These are phyloP conservation scores for Exephanes ischioxanthus DNA, from an alignment of 2,888 invertebrate genomes.

Conservation along the genomic window DNA sequence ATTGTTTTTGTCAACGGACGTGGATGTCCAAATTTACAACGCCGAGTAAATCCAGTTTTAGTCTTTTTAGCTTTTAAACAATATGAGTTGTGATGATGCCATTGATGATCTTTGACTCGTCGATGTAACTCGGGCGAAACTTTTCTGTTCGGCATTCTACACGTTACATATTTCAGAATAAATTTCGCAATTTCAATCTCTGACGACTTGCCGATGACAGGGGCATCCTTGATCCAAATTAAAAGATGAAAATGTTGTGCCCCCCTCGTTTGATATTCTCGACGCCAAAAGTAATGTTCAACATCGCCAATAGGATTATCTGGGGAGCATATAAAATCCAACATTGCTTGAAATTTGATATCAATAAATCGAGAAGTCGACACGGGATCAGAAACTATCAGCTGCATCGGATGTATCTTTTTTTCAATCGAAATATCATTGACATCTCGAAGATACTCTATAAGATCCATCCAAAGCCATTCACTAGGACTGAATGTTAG, in stretches of 20 bases:
- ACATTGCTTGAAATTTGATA: slow-evolving; percentile 58
- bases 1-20: slow-evolving; percentile 64
- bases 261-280: slow-evolving; percentile 72
- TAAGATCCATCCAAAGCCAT: background rate
- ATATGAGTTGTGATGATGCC: too few species aligned
- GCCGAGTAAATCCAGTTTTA: too few species aligned
- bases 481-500: background rate
- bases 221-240: slow-evolving; percentile 76
- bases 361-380: too few species aligned
- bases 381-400: background rate
- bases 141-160: slow-evolving; percentile 69
- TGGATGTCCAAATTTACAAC: too few species aligned
- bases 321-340: slow-evolving; percentile 73
- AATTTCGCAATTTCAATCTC: slow-evolving; percentile 71
- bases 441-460: background rate
- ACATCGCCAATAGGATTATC: slow-evolving; percentile 65
- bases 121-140: slow-evolving; percentile 68
- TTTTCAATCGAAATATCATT: background rate
- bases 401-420: background rate
- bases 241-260: slow-evolving; percentile 72
- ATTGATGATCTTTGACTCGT: too few species aligned
- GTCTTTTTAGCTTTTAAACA: too few species aligned
- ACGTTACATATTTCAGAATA: slow-evolving; percentile 70
- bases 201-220: slow-evolving; percentile 70
- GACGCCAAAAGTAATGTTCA: too few species aligned